phyloP scores from a whole-genome alignment of 2,888 invertebrate genomes.

The Pachymerium ferrugineum region DNA sequence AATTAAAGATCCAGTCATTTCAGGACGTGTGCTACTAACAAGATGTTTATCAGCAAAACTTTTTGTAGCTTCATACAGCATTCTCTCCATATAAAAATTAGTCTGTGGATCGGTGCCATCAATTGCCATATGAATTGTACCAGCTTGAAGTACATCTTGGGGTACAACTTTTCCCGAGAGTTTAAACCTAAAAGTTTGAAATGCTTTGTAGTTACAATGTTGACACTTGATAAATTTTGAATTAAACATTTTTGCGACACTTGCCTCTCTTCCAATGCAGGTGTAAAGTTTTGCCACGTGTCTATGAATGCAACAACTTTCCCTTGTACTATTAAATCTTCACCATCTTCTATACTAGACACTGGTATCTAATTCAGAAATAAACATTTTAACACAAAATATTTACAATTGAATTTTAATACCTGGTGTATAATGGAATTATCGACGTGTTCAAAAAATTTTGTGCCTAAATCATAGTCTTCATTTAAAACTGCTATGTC shows the following conservation, averaged over 20 bases:
- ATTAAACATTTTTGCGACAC: too few species aligned
- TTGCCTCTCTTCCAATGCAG: too few species aligned
- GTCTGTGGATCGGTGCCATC: background rate
- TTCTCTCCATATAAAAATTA: background rate
- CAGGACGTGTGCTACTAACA: background rate
- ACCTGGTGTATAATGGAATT: background rate
- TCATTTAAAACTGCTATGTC: slow-evolving; percentile 35
- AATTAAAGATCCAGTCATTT: background rate
- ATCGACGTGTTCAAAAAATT: background rate
- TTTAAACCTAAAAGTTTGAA: background rate
- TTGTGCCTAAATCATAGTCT: background rate
- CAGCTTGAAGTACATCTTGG: too few species aligned
- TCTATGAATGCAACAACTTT: background rate
- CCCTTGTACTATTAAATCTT: background rate
- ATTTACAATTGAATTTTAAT: too few species aligned
- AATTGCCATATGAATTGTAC: background rate
- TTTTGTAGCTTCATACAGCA: background rate
- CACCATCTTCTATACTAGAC: background rate
- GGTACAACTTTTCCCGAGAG: background rate
- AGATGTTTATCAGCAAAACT: background rate
- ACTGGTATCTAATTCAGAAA: too few species aligned
- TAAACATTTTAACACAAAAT: too few species aligned
- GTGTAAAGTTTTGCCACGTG: background rate
- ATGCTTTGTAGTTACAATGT: background rate
- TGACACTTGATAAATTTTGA: background rate